These are phyloP conservation scores for Hirtodrosophila trivittata DNA, from an alignment of 2,888 invertebrate species.

Conservation along the genomic window DNA sequence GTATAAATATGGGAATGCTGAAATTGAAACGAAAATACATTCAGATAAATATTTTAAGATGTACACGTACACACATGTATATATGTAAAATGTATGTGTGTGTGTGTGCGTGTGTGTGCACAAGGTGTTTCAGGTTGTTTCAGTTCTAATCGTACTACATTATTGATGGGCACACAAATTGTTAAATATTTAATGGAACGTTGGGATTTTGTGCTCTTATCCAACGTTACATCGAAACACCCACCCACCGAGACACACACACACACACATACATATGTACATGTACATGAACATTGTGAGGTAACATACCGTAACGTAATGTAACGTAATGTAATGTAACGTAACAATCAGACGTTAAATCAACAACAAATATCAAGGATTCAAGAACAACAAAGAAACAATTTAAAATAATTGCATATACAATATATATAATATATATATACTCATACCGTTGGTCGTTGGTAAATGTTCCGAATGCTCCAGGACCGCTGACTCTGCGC, in stretches of 20 bases:
- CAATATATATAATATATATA: conserved; percentile 21
- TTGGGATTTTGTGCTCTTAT: conserved; percentile 43
- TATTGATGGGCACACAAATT: conserved; percentile 44
- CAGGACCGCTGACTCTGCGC: conserved; percentile 84
- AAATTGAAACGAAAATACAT: conserved; percentile 51
- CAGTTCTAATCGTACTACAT: conserved; percentile 20
- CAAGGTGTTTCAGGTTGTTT: conserved; percentile 44
- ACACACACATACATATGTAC: conserved; percentile 9
- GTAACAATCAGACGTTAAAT: conserved; percentile 31
- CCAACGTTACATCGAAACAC: conserved; percentile 44
- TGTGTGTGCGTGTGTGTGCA: conserved; percentile 16
- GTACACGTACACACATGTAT: conserved; percentile 20
- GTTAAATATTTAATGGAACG: conserved; percentile 50
- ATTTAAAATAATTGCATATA: conserved; percentile 37
- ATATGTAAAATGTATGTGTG: conserved; percentile 5
- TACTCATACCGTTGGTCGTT: conserved; percentile 82
- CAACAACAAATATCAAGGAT: conserved; percentile 42
- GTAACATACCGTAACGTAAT: conserved; percentile 13
- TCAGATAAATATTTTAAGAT: conserved; percentile 51
- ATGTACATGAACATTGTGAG: conserved; percentile 15
- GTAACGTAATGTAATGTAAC: conserved; percentile 15
- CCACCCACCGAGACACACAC: conserved; percentile 10
- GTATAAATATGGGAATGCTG: conserved; percentile 41
- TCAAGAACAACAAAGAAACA: conserved; percentile 15
- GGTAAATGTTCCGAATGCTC: conserved; percentile 83